Base-by-base conservation (phyloP, 2,113 vertebrate genomes). In the Oxyruncus cristatus region DNA sequence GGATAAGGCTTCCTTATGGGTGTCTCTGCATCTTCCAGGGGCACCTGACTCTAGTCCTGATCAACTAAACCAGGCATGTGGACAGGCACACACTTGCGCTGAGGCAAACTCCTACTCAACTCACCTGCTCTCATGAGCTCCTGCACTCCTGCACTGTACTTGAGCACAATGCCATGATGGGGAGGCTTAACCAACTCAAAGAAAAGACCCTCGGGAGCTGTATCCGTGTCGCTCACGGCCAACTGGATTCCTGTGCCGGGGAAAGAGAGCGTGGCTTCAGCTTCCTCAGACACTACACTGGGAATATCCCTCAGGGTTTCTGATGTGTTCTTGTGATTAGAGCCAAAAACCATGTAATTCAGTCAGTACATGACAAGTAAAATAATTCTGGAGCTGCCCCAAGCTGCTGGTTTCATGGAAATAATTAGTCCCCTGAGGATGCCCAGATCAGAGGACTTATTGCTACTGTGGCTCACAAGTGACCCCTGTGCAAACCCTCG, bases 131-230 rank as follows among this genome's bases (percentile, higher is more conserved):
- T 91, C 99, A 99, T 96, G 76, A 52, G 97, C 22, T 89, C 96
- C 65, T 97, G 98, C 42, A 96, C 49, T n/a, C 73, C 97, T 30
- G 95, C 46, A 0, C 97, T 96, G 19, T 96, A 95, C 95, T 97
- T 99, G 5, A 99, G 85, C 55, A 99, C 97, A 4, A 96, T 44
- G 22, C 99, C 99, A 3, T 99, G 98, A 32, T 24, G 75, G 0
- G 99, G 99, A 53, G 98, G 97, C n/a, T 98, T 98, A 75, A 98
- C 98, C 91, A 99, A 97, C 97, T 99, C 98, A 75, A 99, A 99
- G 97, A 98, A 98, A 92, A 99, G 98, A 17, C 99, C 99, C 66
- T 99, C 98, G 0, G 99, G 98, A 49, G 97, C 88, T 12, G 98
- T 98, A 77, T 99, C 98, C 0, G 96, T 93, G 47, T 99, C 99